Evolutionary conservation across 2,888 invertebrate species (phyloP), one percentile per base, ranked within the genome.

Genomic region (Bembecia ichneumoniformis): DNA sequence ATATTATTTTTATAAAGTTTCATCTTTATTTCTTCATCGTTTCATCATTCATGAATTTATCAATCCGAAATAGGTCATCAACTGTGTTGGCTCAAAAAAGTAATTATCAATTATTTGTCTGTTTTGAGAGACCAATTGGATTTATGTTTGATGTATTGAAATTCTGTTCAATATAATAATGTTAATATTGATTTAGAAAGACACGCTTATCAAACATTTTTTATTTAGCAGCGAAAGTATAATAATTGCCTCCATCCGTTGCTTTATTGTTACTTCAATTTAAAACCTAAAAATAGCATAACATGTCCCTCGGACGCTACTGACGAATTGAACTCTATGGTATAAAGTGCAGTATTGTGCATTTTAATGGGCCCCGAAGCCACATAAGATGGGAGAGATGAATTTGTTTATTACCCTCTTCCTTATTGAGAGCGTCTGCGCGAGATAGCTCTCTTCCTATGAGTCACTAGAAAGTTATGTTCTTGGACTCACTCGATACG

Each of bases 351-450:
- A 86, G 80, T 78, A 84, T 86, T 86, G 84, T 86, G 83, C 84
- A 79, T 80, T 83, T 82, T 82, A 86, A 84, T 82, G 74, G 74
- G 64, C 77, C 62, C 66, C 68, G 74, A 75, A 80, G 82, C 81
- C 76, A 76, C 82, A 78, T 80, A 82, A 84, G 86, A 83, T 78
- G 80, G 73, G 74, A 80, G 84, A 84, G 84, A 83, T 84, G 87
- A 84, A 83, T 86, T 86, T 82, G 83, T 86, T 87, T 86, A 87
- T 87, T 87, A 77, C 82, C 79, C 81, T 79, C 86, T 86, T 87
- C 87, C 87, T 87, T 83, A 87, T 87, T 86, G 87, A 84, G 83
- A 83, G 70, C 82, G 86, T 84, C 84, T 84, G 86, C 63, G 71
- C 74, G 67, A 81, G 84, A 86, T 86, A 81, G 82, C 81, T 82